phyloP scores from a whole-genome alignment of 2,888 invertebrate genomes.

The Cosmia pyralina region DNA sequence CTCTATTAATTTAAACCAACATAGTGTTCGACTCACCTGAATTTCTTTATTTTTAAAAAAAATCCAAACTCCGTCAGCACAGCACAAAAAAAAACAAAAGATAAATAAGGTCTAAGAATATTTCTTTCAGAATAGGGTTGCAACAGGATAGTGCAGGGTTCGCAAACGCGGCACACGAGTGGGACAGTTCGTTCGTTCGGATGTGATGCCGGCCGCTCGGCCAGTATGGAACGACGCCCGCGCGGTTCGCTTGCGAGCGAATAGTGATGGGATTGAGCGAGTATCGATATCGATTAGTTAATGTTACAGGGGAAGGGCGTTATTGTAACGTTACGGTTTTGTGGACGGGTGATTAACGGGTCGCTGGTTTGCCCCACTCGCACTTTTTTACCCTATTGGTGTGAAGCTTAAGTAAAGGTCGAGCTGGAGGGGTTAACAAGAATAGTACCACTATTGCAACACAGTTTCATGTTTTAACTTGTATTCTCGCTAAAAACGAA shows the following conservation, averaged over 20 bases:
- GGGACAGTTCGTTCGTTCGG: conserved; percentile 87
- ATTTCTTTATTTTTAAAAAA: conserved; percentile 35
- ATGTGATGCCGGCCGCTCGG: conserved; percentile 87
- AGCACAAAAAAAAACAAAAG: conserved; percentile 62
- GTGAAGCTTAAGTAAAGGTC: not conserved
- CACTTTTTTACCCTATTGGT: conserved; percentile 12
- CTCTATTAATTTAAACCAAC: not conserved
- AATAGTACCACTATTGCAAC: not conserved
- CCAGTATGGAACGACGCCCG: conserved; percentile 77
- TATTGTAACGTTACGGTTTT: not conserved
- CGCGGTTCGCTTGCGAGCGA: conserved; percentile 72
- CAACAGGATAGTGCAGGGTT: conserved; percentile 75
- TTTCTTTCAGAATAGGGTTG: conserved; percentile 59
- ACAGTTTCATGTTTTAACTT: conserved; percentile 31
- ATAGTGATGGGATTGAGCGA: conserved; percentile 72
- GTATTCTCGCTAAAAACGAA: not conserved
- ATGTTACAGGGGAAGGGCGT: not conserved
- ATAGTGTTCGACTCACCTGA: conserved; percentile 59
- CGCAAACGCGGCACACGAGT: conserved; percentile 84
- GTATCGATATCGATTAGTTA: conserved; percentile 68
- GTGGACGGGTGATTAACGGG: too few relatives aligned
- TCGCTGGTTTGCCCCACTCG: conserved; percentile 20
- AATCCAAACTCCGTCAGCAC: conserved; percentile 65
- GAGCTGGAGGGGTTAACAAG: not conserved
- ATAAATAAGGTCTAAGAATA: conserved; percentile 8